A percentile compares a stretch with the other conserved stretches of the same genome.
phyloP scores from a whole-genome alignment of 2,888 invertebrate species.

The Agriopis marginaria region DNA sequence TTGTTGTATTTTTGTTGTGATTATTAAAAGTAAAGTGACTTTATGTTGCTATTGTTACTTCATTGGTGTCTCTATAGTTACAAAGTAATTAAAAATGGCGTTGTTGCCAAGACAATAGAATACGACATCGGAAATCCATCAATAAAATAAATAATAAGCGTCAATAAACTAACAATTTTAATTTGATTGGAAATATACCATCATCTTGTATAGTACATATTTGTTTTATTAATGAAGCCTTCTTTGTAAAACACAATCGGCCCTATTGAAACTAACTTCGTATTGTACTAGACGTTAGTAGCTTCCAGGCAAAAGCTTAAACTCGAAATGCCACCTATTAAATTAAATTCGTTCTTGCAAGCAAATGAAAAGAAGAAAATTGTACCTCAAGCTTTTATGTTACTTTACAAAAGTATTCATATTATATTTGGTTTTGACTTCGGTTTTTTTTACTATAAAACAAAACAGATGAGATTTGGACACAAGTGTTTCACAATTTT shows the following conservation, averaged over 20 bases:
- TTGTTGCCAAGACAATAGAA: too few relatives aligned
- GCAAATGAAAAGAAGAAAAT: not conserved
- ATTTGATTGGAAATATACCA: too few relatives aligned
- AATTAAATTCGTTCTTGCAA: not conserved
- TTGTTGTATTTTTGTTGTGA: too few relatives aligned
- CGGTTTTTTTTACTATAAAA: not conserved
- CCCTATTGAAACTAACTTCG: not conserved
- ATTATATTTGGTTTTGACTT: not conserved
- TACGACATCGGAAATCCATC: too few relatives aligned
- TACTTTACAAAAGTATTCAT: not conserved
- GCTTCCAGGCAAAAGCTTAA: not conserved
- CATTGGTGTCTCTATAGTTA: too few relatives aligned
- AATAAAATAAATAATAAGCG: too few relatives aligned
- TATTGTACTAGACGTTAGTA: not conserved
- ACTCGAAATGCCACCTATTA: not conserved
- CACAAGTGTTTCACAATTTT: not conserved
- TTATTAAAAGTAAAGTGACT: too few relatives aligned
- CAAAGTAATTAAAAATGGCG: too few relatives aligned
- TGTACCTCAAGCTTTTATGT: not conserved
- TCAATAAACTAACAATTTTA: too few relatives aligned
- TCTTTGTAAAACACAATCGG: not conserved
- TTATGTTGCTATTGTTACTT: too few relatives aligned
- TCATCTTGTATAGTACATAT: not conserved
- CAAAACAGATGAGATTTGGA: not conserved
- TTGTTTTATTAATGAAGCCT: not conserved